Percentiles rank a stretch among this genome's conserved stretches.
These are phyloP conservation scores for Cyaniris semiargus DNA, from an alignment of 2,888 invertebrate genomes.

Conservation along the genomic window DNA sequence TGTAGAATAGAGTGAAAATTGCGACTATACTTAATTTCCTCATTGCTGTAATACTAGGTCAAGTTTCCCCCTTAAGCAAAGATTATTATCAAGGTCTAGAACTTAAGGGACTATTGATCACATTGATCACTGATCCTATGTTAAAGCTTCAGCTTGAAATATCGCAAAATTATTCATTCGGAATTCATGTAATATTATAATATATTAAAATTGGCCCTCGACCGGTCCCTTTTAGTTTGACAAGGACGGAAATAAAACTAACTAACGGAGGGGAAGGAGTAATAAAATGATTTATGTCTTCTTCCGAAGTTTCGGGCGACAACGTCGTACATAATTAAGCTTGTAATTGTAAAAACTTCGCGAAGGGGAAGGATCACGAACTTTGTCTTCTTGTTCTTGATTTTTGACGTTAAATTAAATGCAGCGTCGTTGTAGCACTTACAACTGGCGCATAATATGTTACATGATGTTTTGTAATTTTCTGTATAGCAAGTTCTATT, in stretches of 20 bases:
- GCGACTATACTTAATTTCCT: too few species aligned
- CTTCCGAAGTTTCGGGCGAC: slow-evolving; percentile 35
- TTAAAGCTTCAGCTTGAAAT: not conserved
- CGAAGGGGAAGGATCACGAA: not conserved
- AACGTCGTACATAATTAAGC: slow-evolving; percentile 42
- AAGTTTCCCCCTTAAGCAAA: not conserved
- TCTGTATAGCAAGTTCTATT: too few species aligned
- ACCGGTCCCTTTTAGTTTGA: slow-evolving; percentile 25
- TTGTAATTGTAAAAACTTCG: slow-evolving; percentile 35
- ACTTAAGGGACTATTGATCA: too few species aligned
- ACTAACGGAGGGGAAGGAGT: slow-evolving; percentile 33
- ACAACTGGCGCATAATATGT: too few species aligned
- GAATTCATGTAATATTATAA: not conserved
- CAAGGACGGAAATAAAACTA: slow-evolving; percentile 29
- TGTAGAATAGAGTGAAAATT: too few species aligned
- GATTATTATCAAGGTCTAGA: not conserved
- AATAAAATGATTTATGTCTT: slow-evolving; percentile 38
- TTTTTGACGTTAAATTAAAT: not conserved
- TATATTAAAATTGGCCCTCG: slow-evolving; percentile 28
- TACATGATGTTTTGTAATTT: too few species aligned
- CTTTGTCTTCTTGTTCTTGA: not conserved
- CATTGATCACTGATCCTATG: too few species aligned
- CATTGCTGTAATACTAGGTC: too few species aligned
- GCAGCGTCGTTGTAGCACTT: not conserved
- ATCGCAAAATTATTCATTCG: not conserved